phyloP scores from a whole-genome alignment of 2,113 vertebrate species.

The Aspidoscelis tigris region DNA sequence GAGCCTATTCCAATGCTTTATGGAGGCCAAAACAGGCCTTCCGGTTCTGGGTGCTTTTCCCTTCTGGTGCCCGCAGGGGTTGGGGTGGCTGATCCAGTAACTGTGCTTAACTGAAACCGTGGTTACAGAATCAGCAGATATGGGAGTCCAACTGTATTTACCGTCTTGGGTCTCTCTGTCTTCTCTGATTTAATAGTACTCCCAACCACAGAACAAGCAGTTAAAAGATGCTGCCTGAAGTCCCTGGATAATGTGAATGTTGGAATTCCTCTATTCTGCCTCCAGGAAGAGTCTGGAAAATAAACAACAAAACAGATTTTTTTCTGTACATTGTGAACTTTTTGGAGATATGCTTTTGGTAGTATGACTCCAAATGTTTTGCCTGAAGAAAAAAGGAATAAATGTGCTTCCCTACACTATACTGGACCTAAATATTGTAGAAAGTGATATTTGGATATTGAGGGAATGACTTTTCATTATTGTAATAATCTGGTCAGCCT shows the following conservation, averaged over 20 bases:
- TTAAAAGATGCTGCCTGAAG: conserved; percentile 46
- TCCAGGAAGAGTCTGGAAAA: conserved; percentile 50
- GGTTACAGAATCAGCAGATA: no score
- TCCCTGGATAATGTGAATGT: conserved; percentile 47
- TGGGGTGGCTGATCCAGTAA: no score
- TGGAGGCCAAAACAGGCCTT: no score
- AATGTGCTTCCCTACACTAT: not conserved
- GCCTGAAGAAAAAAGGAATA: not conserved
- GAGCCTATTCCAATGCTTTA: no score
- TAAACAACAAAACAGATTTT: conserved; percentile 11
- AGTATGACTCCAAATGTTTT: no score
- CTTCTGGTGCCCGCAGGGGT: no score
- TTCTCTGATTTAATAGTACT: conserved; percentile 39
- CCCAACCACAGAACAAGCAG: conserved; percentile 31
- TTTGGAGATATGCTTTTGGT: no score
- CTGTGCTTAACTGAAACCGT: no score
- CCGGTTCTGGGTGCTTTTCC: no score
- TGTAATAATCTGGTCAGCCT: no score
- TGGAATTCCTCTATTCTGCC: conserved; percentile 38
- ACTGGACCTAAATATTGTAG: not conserved
- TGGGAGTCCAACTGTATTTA: conserved; percentile 45
- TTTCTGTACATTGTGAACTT: not conserved
- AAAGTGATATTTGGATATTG: not conserved
- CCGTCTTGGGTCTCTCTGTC: conserved; percentile 68
- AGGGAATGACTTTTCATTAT: not conserved